Evolutionary conservation across 23 tunicate species (phyloP).

Genomic region (Styela plicata): DNA sequence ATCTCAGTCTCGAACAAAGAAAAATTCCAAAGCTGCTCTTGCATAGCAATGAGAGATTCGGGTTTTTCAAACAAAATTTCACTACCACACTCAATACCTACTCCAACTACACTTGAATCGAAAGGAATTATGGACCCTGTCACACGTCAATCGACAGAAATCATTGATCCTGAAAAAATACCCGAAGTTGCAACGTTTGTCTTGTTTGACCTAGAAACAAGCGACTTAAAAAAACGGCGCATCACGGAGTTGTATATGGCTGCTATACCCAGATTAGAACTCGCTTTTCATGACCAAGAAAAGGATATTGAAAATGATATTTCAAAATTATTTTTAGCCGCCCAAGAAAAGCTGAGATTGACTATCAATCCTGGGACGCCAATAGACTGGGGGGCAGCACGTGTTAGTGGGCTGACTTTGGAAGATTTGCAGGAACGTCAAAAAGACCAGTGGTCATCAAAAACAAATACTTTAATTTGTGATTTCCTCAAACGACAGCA

Average conservation of each 20-base stretch:
- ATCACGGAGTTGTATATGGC: background rate
- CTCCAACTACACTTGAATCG: too few relatives aligned
- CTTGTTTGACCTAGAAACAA: background rate
- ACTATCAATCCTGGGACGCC: background rate
- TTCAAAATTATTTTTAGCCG: background rate
- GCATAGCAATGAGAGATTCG: background rate
- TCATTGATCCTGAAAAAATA: background rate
- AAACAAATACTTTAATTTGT: background rate
- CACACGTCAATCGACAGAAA: too few relatives aligned
- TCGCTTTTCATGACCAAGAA: too few relatives aligned
- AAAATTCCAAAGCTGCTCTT: background rate
- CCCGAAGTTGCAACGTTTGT: background rate
- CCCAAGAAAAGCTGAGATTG: background rate
- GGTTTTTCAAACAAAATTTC: too few relatives aligned
- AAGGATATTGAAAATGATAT: too few relatives aligned
- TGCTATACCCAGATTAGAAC: background rate
- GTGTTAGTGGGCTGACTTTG: background rate
- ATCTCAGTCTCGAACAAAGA: background rate
- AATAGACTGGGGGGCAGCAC: background rate
- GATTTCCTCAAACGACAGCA: background rate
- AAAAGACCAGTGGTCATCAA: background rate
- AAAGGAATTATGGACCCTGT: background rate
- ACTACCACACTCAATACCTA: too few relatives aligned
- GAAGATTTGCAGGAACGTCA: background rate
- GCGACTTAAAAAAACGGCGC: background rate